Base-by-base conservation (phyloP, 2,888 invertebrate genomes). In the Trissoscelio sp. region DNA sequence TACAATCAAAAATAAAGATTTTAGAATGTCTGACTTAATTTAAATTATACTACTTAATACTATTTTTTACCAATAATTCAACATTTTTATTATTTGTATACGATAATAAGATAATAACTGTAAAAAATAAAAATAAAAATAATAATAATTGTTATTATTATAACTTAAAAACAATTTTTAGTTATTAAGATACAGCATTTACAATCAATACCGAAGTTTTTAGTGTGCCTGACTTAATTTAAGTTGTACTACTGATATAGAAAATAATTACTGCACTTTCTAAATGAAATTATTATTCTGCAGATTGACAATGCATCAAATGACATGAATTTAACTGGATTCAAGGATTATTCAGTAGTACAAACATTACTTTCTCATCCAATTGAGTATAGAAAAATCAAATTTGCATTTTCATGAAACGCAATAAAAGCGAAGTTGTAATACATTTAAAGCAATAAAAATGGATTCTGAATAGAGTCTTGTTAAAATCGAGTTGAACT, bases 361-460 rank as follows among this genome's bases (percentile, higher is more conserved):
- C 12, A 18, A 46, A 46, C 20, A 46, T 7, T 42, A 28, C 11
- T 53, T 53, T 11, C 12, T 9, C 31, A 31, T 5, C 11, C 34
- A 34, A 4, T 34, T 34, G 2, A 5, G 34, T 34, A 11, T 34
- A 53, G 14, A 28, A 28, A 53, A 14, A 4, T 39, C 18, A 18
- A 39, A 58, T 22, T 12, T 14, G 12, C 20, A 24, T 39, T 24
- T 58, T 39, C 18, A 14, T 24, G 12, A 11, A 58, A 22, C n/a
- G 44, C 2, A 24, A 11, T 44, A 44, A 60, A 60, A 37, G 28
- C 44, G 14, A 44, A 60, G 28, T 44, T 12, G 16, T 44, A 60
- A 44, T 60, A 5, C 5, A 44, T 18, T 44, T 18, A 60, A 24
- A 22, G 22, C 34, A 34, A 55, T 18, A 31, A 55, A 55, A 34